Evolutionary conservation across 1,140 invertebrate genomes (phyloP).

Genomic region (Eumeta japonica): DNA sequence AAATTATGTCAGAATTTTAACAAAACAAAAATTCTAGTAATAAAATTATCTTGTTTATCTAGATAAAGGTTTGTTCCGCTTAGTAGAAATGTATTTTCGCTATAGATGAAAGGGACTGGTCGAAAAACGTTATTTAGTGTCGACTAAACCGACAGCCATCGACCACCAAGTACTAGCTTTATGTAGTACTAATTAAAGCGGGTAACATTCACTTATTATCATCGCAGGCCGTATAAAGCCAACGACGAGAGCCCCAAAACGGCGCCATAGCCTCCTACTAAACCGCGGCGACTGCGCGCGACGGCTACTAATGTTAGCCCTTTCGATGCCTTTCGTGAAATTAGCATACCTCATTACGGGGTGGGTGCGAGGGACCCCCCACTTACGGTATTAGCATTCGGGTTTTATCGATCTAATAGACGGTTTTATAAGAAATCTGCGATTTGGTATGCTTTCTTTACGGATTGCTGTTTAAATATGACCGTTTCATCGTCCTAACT

Average conservation of each 20-base stretch:
- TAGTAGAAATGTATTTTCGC: too few species aligned
- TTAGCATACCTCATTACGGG: constrained; percentile 39
- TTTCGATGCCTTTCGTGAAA: constrained; percentile 19
- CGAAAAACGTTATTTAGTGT: constrained; percentile 25
- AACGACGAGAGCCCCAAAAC: constrained; percentile 12
- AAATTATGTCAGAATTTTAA: too few species aligned
- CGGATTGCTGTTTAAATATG: constrained; percentile 9
- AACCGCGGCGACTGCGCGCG: constrained; percentile 17
- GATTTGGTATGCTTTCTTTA: constrained; percentile 22
- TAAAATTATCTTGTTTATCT: too few species aligned
- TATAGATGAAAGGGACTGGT: too few species aligned
- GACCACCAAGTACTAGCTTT: constrained; percentile 9
- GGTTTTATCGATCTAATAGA: constrained; percentile 14
- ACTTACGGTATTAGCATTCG: constrained; percentile 19
- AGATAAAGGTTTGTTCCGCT: too few species aligned
- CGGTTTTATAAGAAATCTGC: constrained; percentile 17
- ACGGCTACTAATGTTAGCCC: constrained; percentile 21
- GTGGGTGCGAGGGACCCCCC: constrained; percentile 23
- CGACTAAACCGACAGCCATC: constrained; percentile 11
- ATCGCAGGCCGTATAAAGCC: too few species aligned
- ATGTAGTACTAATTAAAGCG: too few species aligned
- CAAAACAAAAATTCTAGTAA: too few species aligned
- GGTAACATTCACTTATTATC: too few species aligned
- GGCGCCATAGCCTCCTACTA: constrained; percentile 24
- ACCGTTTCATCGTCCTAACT: too few species aligned